phyloP scores from a whole-genome alignment of 2,113 vertebrate species.

The Dipodomys ordii region DNA sequence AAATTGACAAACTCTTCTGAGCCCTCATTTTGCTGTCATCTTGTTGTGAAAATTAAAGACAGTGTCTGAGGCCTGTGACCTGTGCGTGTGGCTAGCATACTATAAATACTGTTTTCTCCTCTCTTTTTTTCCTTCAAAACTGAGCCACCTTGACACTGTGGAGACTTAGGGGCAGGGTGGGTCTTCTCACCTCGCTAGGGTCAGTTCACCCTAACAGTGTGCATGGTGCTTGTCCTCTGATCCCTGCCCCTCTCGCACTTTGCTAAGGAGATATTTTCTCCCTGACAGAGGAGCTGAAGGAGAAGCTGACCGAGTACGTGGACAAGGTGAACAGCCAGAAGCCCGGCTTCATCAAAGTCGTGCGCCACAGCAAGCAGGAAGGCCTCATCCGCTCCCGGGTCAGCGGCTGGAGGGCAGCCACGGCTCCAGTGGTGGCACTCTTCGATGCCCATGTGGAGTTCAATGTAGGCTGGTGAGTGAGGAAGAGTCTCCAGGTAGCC shows the following conservation, averaged over 20 bases:
- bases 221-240: too few species aligned
- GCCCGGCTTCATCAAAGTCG: conserved; percentile 95
- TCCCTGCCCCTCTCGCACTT: not conserved
- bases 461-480: conserved; percentile 94
- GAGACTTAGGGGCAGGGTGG: not conserved
- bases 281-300: conserved; percentile 94
- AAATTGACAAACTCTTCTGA: not conserved
- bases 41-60: not conserved
- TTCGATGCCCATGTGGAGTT: conserved; percentile 99
- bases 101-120: not conserved
- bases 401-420: conserved; percentile 96
- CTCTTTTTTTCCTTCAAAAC: not conserved
- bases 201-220: not conserved
- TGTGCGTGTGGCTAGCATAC: rapidly evolving
- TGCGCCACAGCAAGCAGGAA: conserved; percentile 95
- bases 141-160: not conserved
- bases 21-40: not conserved
- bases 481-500: not conserved
- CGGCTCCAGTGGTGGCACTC: conserved; percentile 95
- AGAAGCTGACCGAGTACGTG: conserved; percentile 94
- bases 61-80: rapidly evolving
- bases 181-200: not conserved
- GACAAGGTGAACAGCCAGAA: conserved; percentile 92
- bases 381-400: conserved; percentile 97
- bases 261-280: conserved; percentile 45